Percentiles rank a stretch among this genome's conserved stretches.
Conservation (phyloP, 92 coral and sea anemone genomes). For the Hydrozoanthus gracilis region DNA sequence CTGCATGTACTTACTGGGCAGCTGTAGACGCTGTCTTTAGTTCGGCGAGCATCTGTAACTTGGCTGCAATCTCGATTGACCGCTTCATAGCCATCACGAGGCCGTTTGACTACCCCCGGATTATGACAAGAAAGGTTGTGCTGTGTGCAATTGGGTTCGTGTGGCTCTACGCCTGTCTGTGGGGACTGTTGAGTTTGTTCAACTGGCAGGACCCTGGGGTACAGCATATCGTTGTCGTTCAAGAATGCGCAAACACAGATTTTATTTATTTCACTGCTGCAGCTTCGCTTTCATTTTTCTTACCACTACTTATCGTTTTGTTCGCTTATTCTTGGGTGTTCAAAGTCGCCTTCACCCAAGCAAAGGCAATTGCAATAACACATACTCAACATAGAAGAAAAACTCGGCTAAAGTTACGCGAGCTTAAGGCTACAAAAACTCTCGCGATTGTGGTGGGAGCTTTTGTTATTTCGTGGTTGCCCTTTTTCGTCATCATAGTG, state of each 20-base stretch:
- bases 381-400: neutral
- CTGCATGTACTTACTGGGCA: constrained; percentile 82
- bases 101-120: constrained; percentile 80
- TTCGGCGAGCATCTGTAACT: constrained; percentile 87
- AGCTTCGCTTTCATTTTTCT: constrained; percentile 69
- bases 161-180: constrained; percentile 84
- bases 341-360: constrained; percentile 82
- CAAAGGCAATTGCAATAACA: constrained; percentile 72
- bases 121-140: constrained; percentile 78
- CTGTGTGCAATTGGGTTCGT: constrained; percentile 72
- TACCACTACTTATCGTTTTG: constrained; percentile 81
- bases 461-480: constrained; percentile 76
- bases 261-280: constrained; percentile 78
- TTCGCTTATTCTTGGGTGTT: constrained; percentile 83
- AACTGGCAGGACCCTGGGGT: constrained; percentile 68
- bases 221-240: constrained; percentile 39
- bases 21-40: constrained; percentile 77
- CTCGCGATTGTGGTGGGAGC: constrained; percentile 75
- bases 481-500: constrained; percentile 62
- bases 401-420: constrained; percentile 43
- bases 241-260: constrained; percentile 71
- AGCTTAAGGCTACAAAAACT: constrained; percentile 76
- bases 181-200: constrained; percentile 81
- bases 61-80: constrained; percentile 91
- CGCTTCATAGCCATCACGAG: constrained; percentile 93